These are phyloP conservation scores for Thelaira solivaga DNA, from an alignment of 2,888 invertebrate species.

Conservation along the genomic window DNA sequence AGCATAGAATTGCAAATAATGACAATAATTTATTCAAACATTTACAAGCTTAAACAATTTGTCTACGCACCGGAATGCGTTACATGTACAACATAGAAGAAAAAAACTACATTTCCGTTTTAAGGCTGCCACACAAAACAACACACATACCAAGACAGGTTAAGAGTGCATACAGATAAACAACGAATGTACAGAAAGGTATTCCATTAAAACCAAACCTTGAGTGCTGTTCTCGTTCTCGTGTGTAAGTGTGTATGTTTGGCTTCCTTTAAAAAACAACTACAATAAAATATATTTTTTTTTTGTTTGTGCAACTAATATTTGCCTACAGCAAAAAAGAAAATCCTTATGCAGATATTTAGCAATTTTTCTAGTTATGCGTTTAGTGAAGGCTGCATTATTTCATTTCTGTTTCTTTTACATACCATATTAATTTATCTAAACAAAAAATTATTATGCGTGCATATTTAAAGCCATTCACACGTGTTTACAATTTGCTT, in stretches of 20 bases:
- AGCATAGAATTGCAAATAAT: background rate
- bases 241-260: background rate
- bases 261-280: background rate
- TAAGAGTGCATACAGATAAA: background rate
- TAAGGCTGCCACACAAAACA: background rate
- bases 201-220: background rate
- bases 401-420: background rate
- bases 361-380: background rate
- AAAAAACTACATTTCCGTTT: constrained; percentile 43
- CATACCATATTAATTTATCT: background rate
- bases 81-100: background rate
- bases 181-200: background rate
- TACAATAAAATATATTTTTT: background rate
- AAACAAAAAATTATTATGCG: constrained; percentile 3
- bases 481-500: too few relatives aligned
- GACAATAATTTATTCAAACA: constrained; percentile 35
- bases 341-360: too few relatives aligned
- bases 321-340: too few relatives aligned
- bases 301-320: too few relatives aligned
- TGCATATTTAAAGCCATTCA: constrained; percentile 22
- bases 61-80: constrained; percentile 55
- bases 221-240: too few relatives aligned
- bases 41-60: constrained; percentile 48
- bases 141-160: background rate
- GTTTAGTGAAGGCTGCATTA: background rate